Evolutionary conservation across 2,113 vertebrate species (phyloP).

Genomic region (Aegotheles bennettii): DNA sequence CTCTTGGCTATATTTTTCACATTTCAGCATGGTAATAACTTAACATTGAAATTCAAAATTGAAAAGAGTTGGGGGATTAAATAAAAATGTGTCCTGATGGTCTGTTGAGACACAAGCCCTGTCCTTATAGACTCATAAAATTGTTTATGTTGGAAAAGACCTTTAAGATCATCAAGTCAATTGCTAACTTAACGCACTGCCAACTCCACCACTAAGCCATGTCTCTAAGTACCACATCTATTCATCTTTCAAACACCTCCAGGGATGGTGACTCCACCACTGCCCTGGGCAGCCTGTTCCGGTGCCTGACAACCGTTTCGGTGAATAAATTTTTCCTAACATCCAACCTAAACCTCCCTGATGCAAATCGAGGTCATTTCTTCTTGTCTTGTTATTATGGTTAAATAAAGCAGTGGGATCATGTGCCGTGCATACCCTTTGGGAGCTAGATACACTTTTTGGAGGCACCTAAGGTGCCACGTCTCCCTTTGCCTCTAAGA

Average conservation of each 20-base stretch:
- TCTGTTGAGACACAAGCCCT: not conserved
- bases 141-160: too few relatives aligned
- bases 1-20: not conserved
- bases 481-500: not conserved
- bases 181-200: too few relatives aligned
- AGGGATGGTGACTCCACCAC: too few relatives aligned
- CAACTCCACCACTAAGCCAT: too few relatives aligned
- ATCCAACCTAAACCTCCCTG: too few relatives aligned
- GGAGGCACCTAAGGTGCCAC: not conserved
- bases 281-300: too few relatives aligned
- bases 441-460: not conserved
- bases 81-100: not conserved
- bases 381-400: not conserved
- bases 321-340: too few relatives aligned
- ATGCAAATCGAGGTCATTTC: too few relatives aligned
- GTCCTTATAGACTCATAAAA: not conserved
- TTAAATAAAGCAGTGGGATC: not conserved
- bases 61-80: not conserved
- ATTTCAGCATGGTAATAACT: not conserved
- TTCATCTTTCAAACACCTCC: too few relatives aligned
- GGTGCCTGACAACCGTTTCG: too few relatives aligned
- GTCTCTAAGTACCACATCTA: too few relatives aligned
- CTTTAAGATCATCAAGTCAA: too few relatives aligned
- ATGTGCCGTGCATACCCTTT: not conserved
- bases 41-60: not conserved